phyloP scores from a whole-genome alignment of 2,888 invertebrate genomes.

The Eupeodes luniger region DNA sequence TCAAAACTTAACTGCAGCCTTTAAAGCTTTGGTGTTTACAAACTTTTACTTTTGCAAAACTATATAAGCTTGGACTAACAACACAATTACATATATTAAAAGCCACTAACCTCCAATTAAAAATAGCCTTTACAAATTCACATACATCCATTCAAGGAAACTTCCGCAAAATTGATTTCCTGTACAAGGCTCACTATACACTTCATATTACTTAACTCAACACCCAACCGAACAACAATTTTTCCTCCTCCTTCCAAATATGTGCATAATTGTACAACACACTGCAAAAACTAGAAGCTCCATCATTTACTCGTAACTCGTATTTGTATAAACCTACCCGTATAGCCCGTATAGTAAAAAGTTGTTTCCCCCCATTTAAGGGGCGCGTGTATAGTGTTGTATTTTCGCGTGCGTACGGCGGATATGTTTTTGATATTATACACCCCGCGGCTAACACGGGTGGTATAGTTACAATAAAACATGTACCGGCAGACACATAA shows the following conservation, averaged over 20 bases:
- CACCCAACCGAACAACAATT: slow-evolving; percentile 17
- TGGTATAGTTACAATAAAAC: slow-evolving; percentile 52
- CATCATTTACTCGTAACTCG: background rate
- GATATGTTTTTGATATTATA: slow-evolving; percentile 17
- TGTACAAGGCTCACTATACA: slow-evolving; percentile 20
- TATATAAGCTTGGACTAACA: no score
- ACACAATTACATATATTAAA: background rate
- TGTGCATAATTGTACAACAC: background rate
- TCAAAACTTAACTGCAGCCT: no score
- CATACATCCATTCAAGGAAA: slow-evolving; percentile 18
- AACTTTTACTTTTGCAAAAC: background rate
- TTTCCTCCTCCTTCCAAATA: background rate
- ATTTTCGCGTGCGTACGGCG: slow-evolving; percentile 52
- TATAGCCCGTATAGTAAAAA: background rate
- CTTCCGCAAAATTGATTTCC: slow-evolving; percentile 32
- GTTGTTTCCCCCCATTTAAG: slow-evolving; percentile 32
- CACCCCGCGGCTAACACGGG: slow-evolving; percentile 64
- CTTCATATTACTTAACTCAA: slow-evolving; percentile 5
- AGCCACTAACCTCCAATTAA: slow-evolving; percentile 38
- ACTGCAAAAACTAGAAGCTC: background rate
- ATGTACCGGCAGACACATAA: slow-evolving; percentile 50
- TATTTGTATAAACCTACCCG: no score
- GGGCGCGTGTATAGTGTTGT: background rate
- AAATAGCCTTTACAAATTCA: slow-evolving; percentile 17
- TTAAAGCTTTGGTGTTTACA: no score